A percentile compares a stretch with the other conserved stretches of the same genome.
phyloP scores from a whole-genome alignment of 2,797 vertebrate genomes.

The Phylloscopus collybita region DNA sequence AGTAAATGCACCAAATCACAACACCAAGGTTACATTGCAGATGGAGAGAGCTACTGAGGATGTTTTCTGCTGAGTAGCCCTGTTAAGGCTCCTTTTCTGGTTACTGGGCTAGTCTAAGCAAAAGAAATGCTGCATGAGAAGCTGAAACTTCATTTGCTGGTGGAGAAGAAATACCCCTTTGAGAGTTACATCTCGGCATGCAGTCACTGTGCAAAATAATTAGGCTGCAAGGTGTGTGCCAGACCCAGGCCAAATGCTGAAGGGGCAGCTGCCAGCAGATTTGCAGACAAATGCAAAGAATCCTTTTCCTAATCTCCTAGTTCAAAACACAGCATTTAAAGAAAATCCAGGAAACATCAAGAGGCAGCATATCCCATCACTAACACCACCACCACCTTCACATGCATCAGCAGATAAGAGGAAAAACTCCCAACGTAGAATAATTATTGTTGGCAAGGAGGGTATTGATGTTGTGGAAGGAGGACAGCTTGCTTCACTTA shows the following conservation, averaged over 20 bases:
- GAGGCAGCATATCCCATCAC: not conserved
- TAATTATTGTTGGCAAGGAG: conserved; percentile 46
- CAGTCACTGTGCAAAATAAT: not conserved
- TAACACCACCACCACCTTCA: not conserved
- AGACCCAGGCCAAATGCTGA: not conserved
- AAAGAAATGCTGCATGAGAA: not conserved
- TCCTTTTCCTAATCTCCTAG: not conserved
- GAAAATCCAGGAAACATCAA: not conserved
- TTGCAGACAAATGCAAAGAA: not conserved
- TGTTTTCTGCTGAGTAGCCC: not conserved
- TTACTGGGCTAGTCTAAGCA: not conserved
- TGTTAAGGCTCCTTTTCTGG: not conserved
- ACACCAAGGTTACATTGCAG: not conserved
- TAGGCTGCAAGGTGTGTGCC: not conserved
- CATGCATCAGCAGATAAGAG: conserved; percentile 20
- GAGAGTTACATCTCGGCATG: not conserved
- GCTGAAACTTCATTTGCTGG: not conserved
- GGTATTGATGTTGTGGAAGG: conserved; percentile 28
- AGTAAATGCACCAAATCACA: not conserved
- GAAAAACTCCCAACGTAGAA: not conserved
- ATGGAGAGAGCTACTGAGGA: not conserved
- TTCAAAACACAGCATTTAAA: not conserved
- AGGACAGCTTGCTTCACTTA: conserved; percentile 15
- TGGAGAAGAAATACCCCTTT: not conserved
- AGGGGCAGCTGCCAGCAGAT: not conserved